phyloP scores from a whole-genome alignment of 2,888 invertebrate species.

The Atrina japonica region DNA sequence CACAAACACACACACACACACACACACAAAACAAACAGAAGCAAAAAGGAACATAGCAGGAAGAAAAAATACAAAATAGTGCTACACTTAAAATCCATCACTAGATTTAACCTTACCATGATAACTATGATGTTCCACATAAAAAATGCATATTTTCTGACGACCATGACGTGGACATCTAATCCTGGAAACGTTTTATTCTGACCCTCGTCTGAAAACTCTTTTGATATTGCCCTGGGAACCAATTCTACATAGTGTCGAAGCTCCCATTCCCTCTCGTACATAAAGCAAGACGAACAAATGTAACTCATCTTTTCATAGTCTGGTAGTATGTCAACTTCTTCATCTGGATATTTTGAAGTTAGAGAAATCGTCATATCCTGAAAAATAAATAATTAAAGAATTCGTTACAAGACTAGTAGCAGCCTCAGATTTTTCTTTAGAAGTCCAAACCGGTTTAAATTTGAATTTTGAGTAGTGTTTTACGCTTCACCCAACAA shows the following conservation, averaged over 20 bases:
- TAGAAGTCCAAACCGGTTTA: too few relatives aligned
- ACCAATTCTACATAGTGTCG: conserved; percentile 69
- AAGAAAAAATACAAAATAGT: too few relatives aligned
- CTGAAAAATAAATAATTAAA: conserved; percentile 47
- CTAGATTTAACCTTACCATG: too few relatives aligned
- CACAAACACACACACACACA: too few relatives aligned
- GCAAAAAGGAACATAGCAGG: too few relatives aligned
- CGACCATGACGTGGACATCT: conserved; percentile 73
- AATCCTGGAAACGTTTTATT: conserved; percentile 64
- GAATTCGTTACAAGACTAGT: neutral
- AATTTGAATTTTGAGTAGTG: too few relatives aligned
- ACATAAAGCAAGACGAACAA: conserved; percentile 76
- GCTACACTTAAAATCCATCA: too few relatives aligned
- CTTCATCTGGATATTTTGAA: conserved; percentile 68
- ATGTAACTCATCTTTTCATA: conserved; percentile 73
- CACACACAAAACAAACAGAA: too few relatives aligned
- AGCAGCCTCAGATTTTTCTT: neutral
- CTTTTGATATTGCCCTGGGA: conserved; percentile 49
- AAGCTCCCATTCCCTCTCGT: conserved; percentile 73
- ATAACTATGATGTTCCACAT: conserved; percentile 78
- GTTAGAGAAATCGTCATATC: conserved; percentile 74
- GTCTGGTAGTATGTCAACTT: conserved; percentile 75
- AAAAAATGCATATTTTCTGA: conserved; percentile 76
- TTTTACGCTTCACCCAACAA: too few relatives aligned
- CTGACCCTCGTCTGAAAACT: conserved; percentile 44